Conservation (phyloP, 2,888 invertebrate genomes). For the Eumacrocentrus americanus region DNA sequence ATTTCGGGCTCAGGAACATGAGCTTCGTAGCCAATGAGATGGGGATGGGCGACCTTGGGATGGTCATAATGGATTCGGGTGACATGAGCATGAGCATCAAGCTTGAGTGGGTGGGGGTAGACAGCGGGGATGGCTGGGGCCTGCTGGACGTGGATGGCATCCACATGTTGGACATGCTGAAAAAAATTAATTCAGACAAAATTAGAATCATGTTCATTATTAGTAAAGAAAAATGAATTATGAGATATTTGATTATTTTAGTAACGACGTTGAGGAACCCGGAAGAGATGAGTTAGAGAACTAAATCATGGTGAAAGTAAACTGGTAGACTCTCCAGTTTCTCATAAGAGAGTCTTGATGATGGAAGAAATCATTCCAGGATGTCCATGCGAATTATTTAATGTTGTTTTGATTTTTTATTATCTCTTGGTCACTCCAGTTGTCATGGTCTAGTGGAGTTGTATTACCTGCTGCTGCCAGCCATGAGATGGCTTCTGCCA, state of each 20-base stretch:
- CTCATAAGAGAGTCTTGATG: too few species aligned
- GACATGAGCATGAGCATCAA: conserved; percentile 49
- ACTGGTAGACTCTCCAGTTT: too few species aligned
- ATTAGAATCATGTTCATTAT: too few species aligned
- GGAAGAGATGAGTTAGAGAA: too few species aligned
- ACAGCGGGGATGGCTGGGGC: conserved; percentile 52
- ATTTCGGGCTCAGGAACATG: conserved; percentile 64
- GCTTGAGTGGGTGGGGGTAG: conserved; percentile 55
- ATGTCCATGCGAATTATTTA: background rate
- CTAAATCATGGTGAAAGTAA: too few species aligned
- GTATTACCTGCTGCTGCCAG: conserved; percentile 18
- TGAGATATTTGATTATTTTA: too few species aligned
- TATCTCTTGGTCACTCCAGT: conserved; percentile 19
- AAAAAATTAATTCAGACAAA: too few species aligned
- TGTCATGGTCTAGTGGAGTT: conserved; percentile 25
- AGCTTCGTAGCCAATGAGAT: conserved; percentile 65
- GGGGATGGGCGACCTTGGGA: conserved; percentile 62
- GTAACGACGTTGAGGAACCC: too few species aligned
- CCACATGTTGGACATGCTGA: conserved; percentile 41
- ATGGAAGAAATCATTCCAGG: too few species aligned
- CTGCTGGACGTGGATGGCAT: conserved; percentile 53
- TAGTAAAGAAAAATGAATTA: too few species aligned
- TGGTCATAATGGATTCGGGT: conserved; percentile 48
- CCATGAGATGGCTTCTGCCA: conserved; percentile 18
- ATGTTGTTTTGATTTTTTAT: background rate